These are phyloP conservation scores for Trachelipus rathkii DNA, from an alignment of 1,140 invertebrate species.

Conservation along the genomic window DNA sequence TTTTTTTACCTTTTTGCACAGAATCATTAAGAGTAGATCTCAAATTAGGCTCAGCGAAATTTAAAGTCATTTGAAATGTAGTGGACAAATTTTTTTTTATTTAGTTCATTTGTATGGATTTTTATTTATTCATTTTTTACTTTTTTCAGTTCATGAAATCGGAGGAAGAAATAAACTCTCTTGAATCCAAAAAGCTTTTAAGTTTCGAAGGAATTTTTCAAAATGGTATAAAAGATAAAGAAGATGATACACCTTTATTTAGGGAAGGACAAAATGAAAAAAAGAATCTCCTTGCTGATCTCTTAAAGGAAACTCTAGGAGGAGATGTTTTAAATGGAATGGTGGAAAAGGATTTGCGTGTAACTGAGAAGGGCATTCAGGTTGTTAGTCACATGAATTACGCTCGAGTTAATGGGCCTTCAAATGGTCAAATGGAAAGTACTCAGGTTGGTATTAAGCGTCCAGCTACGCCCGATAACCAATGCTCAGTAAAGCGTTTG, in stretches of 20 bases:
- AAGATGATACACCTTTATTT: constrained; percentile 20
- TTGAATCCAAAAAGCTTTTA: constrained; percentile 61
- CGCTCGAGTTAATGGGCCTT: constrained; percentile 47
- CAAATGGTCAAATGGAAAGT: constrained; percentile 46
- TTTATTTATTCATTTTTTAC: neutral
- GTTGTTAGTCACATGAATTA: constrained; percentile 51
- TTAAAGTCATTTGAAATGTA: too few relatives aligned
- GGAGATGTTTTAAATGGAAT: constrained; percentile 48
- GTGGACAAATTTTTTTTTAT: too few relatives aligned
- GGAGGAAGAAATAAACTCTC: constrained; percentile 49
- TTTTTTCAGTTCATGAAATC: constrained; percentile 40
- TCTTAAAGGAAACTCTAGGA: constrained; percentile 61
- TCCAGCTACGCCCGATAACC: constrained; percentile 36
- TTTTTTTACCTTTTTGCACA: too few relatives aligned
- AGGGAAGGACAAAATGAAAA: constrained; percentile 45
- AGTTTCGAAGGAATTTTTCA: constrained; percentile 61
- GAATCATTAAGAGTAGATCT: too few relatives aligned
- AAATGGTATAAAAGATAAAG: constrained; percentile 53
- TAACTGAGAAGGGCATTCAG: constrained; percentile 61
- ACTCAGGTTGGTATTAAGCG: constrained; percentile 47
- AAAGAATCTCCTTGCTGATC: constrained; percentile 62
- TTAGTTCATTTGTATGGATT: too few relatives aligned
- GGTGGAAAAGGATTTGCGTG: constrained; percentile 57
- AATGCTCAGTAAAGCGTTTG: constrained; percentile 42
- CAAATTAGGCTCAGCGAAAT: too few relatives aligned